Percentiles rank a stretch among this genome's conserved stretches.
These are phyloP conservation scores for Tiliqua scincoides DNA, from an alignment of 2,113 vertebrate species.

Conservation along the genomic window DNA sequence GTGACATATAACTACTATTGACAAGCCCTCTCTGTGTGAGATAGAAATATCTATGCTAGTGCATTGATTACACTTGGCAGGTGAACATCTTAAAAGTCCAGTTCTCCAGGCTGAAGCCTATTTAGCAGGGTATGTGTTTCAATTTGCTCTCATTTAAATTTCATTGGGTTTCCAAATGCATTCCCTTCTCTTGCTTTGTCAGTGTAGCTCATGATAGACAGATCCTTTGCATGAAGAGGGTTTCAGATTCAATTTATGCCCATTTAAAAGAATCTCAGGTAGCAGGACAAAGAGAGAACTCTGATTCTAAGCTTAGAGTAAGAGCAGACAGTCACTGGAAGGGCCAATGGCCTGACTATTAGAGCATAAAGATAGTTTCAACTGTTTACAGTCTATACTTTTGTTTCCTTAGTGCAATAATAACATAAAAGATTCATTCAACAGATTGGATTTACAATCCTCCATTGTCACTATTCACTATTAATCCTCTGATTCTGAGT, in stretches of 20 bases:
- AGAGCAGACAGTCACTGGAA: too few species aligned
- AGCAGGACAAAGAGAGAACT: background rate
- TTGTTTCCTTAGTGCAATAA: constrained; percentile 13
- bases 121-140: constrained; percentile 58
- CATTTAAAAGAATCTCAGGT: background rate
- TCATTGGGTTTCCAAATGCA: constrained; percentile 51
- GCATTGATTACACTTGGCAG: constrained; percentile 78
- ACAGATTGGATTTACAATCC: constrained; percentile 32
- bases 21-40: constrained; percentile 75
- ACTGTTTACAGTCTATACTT: constrained; percentile 25
- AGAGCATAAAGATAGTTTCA: constrained; percentile 2
- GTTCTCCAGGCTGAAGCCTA: constrained; percentile 59
- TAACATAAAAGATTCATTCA: constrained; percentile 44
- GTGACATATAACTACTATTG: constrained; percentile 81
- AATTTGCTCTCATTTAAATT: constrained; percentile 63
- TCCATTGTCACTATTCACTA: constrained; percentile 26
- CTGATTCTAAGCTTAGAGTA: background rate
- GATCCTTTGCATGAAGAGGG: background rate
- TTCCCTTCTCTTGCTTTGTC: constrained; percentile 25
- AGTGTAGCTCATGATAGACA: background rate
- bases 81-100: constrained; percentile 71
- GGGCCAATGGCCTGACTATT: background rate
- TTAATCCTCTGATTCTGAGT: constrained; percentile 26
- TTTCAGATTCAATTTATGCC: background rate
- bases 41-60: constrained; percentile 72